Evolutionary conservation across 2,113 vertebrate species (phyloP).

Genomic region (Tursiops truncatus): DNA sequence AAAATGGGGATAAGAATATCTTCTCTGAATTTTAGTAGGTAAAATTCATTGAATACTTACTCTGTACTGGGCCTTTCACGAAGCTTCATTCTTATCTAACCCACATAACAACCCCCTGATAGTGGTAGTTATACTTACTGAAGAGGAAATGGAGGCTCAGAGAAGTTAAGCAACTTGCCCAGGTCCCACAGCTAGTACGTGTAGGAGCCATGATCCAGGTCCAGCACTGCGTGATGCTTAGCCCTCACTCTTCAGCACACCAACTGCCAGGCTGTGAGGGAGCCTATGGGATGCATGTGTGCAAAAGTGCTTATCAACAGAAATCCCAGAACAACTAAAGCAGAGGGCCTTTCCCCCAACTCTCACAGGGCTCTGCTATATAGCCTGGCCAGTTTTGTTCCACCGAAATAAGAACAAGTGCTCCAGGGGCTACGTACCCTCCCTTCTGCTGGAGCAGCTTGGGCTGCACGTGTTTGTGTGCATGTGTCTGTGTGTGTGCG

Average conservation of each 20-base stretch:
- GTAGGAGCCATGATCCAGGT: background rate
- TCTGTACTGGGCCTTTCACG: background rate
- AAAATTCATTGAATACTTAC: background rate
- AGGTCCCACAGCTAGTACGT: background rate
- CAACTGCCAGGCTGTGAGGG: background rate
- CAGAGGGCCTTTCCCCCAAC: too few relatives aligned
- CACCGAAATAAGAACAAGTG: background rate
- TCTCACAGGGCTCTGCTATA: background rate
- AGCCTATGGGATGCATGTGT: background rate
- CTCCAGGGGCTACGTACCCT: background rate
- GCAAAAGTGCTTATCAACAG: background rate
- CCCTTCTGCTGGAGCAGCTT: background rate
- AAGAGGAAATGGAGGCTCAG: background rate
- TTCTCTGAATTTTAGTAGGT: background rate
- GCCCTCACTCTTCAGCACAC: background rate
- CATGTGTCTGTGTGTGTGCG: accelerated
- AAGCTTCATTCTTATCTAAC: background rate
- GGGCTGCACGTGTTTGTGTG: background rate
- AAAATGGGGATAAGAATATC: background rate
- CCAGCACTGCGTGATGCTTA: background rate
- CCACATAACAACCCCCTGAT: background rate
- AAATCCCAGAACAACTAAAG: background rate
- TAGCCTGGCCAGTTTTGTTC: background rate
- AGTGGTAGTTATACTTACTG: background rate
- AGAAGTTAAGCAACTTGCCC: background rate